A percentile compares a stretch with the other conserved stretches of the same genome.
Evolutionary conservation across 2,113 vertebrate genomes (phyloP).

Genomic region (Chlamydotis undulata): DNA sequence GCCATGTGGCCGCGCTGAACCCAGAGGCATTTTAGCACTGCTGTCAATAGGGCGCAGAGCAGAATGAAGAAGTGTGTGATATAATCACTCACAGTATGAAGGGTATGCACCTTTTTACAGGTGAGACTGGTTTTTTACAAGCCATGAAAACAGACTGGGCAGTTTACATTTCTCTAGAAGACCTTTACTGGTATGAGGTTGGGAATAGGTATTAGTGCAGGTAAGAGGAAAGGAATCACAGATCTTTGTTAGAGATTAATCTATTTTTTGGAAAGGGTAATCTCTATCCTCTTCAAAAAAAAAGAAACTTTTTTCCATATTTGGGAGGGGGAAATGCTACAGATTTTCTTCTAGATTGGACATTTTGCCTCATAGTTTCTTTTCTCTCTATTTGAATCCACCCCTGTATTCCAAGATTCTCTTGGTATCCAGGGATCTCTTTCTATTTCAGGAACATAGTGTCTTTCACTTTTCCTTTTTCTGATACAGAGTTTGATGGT

Average conservation of each 20-base stretch:
- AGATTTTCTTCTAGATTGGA: not conserved
- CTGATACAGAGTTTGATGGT: not conserved
- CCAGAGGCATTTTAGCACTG: rapidly evolving
- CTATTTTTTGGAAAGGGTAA: not conserved
- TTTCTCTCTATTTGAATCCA: not conserved
- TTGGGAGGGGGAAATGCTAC: not conserved
- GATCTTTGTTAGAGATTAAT: not conserved
- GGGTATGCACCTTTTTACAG: not conserved
- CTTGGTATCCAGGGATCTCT: not conserved
- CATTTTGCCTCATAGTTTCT: not conserved
- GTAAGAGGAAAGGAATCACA: not conserved
- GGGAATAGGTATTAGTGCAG: not conserved
- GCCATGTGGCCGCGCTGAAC: rapidly evolving
- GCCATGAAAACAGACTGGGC: not conserved
- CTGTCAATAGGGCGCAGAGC: not conserved
- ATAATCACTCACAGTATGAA: not conserved
- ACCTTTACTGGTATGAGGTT: not conserved
- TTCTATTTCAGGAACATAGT: not conserved
- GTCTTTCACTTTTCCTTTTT: not conserved
- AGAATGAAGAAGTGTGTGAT: not conserved
- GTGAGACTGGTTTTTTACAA: not conserved
- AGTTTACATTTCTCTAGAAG: not conserved
- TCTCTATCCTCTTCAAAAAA: not conserved
- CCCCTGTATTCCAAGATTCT: not conserved
- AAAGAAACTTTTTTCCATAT: not conserved